Evolutionary conservation across 1,140 invertebrate species (phyloP).

Genomic region (Platyura marginata): DNA sequence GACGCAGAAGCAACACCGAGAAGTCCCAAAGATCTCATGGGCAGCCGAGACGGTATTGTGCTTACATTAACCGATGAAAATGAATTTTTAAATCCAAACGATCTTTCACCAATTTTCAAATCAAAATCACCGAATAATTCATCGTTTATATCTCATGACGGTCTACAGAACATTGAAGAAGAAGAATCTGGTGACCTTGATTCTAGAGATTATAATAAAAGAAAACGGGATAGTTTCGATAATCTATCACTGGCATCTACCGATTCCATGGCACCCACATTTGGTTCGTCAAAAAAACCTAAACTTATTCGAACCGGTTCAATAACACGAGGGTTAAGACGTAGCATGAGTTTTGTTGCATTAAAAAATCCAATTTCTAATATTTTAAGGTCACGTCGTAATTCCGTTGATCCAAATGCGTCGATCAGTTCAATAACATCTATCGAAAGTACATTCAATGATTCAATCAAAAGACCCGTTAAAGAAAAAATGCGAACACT

Average conservation of each 20-base stretch:
- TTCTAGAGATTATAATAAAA: constrained; percentile 12
- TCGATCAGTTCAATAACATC: constrained; percentile 18
- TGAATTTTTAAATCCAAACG: constrained; percentile 8
- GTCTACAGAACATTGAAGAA: background rate
- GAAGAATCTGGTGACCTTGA: constrained; percentile 5
- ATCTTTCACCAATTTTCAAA: constrained; percentile 17
- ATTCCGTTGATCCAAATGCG: constrained; percentile 17
- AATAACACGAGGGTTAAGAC: constrained; percentile 15
- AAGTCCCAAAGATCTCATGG: too few relatives aligned
- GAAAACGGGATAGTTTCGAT: constrained; percentile 18
- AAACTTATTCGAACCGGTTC: constrained; percentile 21
- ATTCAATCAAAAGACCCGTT: constrained; percentile 18
- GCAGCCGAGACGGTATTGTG: constrained; percentile 5
- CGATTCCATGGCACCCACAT: constrained; percentile 15
- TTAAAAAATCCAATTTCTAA: constrained; percentile 18
- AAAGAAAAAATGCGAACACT: constrained; percentile 18
- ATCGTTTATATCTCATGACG: too few relatives aligned
- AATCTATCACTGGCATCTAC: constrained; percentile 19
- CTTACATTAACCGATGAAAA: constrained; percentile 1
- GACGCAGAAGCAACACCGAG: too few relatives aligned
- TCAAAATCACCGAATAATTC: background rate
- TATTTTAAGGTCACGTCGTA: constrained; percentile 16
- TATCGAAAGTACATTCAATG: constrained; percentile 13
- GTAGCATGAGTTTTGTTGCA: constrained; percentile 21
- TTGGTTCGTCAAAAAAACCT: constrained; percentile 14